Evolutionary conservation across 2,797 vertebrate genomes (phyloP).

Genomic region (Netta rufina): DNA sequence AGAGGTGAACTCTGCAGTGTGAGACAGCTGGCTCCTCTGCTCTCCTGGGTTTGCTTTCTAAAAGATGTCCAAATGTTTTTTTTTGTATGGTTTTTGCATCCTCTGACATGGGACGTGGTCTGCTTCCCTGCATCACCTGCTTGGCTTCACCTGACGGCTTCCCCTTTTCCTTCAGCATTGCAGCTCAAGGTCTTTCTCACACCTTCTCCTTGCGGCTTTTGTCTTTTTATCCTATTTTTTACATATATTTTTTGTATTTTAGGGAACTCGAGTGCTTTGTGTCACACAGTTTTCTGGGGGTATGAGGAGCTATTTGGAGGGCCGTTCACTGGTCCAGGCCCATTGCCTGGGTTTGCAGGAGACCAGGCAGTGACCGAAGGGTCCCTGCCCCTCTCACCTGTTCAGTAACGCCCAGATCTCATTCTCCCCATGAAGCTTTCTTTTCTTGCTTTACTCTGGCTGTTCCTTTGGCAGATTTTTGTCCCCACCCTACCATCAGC

Average conservation of each 20-base stretch:
- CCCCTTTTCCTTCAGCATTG: background rate
- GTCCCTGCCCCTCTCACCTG: background rate
- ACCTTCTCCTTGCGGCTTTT: background rate
- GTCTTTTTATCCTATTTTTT: background rate
- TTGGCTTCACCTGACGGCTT: background rate
- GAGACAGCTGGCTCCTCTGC: background rate
- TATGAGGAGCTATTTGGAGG: background rate
- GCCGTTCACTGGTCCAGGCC: background rate
- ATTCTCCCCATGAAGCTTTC: background rate
- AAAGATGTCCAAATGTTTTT: background rate
- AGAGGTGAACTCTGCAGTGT: background rate
- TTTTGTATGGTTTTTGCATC: background rate
- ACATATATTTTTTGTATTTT: background rate
- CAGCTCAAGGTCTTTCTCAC: background rate
- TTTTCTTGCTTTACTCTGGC: background rate
- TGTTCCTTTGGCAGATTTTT: background rate
- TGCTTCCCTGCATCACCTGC: background rate
- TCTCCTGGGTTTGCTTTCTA: background rate
- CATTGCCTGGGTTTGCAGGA: background rate
- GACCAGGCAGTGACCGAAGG: background rate
- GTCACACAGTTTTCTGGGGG: background rate
- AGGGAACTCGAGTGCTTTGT: background rate
- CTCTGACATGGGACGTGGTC: background rate
- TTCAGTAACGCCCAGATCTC: background rate
- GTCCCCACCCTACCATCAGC: background rate